phyloP scores from a whole-genome alignment of 1,140 invertebrate genomes.

The Drosophila persimilis region DNA sequence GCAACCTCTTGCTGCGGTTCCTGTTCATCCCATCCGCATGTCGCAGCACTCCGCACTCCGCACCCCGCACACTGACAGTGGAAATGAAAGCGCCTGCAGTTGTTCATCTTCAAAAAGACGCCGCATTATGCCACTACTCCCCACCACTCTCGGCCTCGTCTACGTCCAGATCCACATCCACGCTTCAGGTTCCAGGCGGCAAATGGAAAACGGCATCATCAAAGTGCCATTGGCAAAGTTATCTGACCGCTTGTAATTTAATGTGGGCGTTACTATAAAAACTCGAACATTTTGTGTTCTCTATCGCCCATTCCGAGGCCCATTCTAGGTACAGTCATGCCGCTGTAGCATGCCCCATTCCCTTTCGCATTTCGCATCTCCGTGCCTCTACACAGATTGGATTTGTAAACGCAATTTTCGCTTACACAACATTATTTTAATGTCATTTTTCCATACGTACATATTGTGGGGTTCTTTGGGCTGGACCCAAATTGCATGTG shows the following conservation, averaged over 20 bases:
- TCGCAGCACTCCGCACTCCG: slow-evolving; percentile 27
- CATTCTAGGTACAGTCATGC: background rate
- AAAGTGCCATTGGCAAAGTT: slow-evolving; percentile 57
- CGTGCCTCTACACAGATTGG: slow-evolving; percentile 38
- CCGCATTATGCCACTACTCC: too few species aligned
- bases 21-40: background rate
- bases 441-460: slow-evolving; percentile 43
- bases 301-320: slow-evolving; percentile 7
- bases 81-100: slow-evolving; percentile 46
- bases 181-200: slow-evolving; percentile 22
- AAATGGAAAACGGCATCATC: slow-evolving; percentile 52
- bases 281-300: slow-evolving; percentile 40
- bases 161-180: background rate
- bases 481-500: slow-evolving; percentile 6
- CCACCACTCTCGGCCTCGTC: too few species aligned
- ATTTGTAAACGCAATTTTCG: slow-evolving; percentile 59
- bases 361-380: background rate
- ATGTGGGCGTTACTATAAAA: slow-evolving; percentile 62
- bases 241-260: slow-evolving; percentile 66
- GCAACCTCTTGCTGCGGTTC: too few species aligned
- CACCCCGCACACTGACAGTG: background rate
- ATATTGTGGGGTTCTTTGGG: slow-evolving; percentile 12
- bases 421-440: slow-evolving; percentile 60
- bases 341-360: background rate
- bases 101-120: slow-evolving; percentile 16